A percentile compares a stretch with the other conserved stretches of the same genome.
Evolutionary conservation across 2,113 vertebrate species (phyloP).

Genomic region (Sprattus sprattus): DNA sequence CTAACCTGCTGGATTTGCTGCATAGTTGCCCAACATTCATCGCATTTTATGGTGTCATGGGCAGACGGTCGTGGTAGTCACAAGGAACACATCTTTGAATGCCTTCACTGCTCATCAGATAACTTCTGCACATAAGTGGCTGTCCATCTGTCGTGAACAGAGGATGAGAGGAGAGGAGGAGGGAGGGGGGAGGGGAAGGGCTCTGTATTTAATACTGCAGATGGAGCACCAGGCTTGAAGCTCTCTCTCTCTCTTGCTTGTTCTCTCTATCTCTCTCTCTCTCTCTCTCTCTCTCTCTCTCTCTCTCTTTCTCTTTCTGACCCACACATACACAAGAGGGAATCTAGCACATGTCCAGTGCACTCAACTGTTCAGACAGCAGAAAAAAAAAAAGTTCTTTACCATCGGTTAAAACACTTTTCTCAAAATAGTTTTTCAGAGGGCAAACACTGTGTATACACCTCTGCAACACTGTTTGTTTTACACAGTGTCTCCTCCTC

Average conservation of each 20-base stretch:
- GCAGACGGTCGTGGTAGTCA: not conserved
- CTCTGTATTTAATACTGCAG: not conserved
- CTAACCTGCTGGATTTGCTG: not conserved
- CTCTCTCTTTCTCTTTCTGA: not conserved
- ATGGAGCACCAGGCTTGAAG: not conserved
- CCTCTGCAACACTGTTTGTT: conserved; percentile 6
- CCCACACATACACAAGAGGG: not conserved
- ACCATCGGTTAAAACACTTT: not conserved
- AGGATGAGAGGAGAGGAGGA: not conserved
- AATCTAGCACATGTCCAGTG: not conserved
- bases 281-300: not conserved
- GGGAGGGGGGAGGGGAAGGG: not conserved
- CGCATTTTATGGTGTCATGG: not conserved
- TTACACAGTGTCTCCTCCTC: conserved; percentile 52
- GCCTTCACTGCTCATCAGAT: conserved; percentile 10
- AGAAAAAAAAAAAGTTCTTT: not conserved
- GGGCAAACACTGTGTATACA: not conserved
- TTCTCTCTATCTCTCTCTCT: not conserved
- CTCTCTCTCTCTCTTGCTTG: not conserved
- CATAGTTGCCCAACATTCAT: not conserved
- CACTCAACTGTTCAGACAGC: not conserved
- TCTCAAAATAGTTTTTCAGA: too few relatives aligned
- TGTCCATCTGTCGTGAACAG: not conserved
- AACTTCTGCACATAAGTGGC: not conserved
- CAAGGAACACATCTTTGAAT: not conserved